These are phyloP conservation scores for Miniopterus natalensis DNA, from an alignment of 2,113 vertebrate species.

Conservation along the genomic window DNA sequence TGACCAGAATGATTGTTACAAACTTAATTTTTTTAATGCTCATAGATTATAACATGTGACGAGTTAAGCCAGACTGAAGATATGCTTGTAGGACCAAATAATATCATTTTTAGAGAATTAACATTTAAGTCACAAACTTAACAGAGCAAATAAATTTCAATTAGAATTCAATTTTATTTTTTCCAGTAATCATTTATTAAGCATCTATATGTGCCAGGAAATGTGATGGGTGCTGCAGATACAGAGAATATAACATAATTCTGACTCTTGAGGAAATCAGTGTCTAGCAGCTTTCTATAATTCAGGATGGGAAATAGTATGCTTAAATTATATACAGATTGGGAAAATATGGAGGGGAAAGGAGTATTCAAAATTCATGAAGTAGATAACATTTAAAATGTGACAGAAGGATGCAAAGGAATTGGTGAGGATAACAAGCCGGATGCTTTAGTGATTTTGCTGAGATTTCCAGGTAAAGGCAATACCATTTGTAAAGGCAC, in stretches of 20 bases:
- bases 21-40: not conserved
- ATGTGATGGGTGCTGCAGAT: not conserved
- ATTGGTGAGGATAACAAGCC: not conserved
- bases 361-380: not conserved
- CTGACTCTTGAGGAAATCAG: not conserved
- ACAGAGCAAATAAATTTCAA: conserved; percentile 8
- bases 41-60: not conserved
- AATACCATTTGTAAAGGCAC: not conserved
- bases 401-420: not conserved
- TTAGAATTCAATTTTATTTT: conserved; percentile 7
- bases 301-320: not conserved
- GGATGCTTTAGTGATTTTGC: not conserved
- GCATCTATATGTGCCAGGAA: not conserved
- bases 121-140: not conserved
- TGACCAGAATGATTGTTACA: not conserved
- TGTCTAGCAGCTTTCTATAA: not conserved
- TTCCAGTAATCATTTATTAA: not conserved
- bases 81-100: not conserved
- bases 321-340: not conserved
- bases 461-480: not conserved
- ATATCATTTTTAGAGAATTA: not conserved
- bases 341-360: not conserved
- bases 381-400: not conserved
- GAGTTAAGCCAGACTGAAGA: not conserved
- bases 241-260: not conserved